Conservation (phyloP, 2,797 vertebrate species). For the Diceros bicornis region DNA sequence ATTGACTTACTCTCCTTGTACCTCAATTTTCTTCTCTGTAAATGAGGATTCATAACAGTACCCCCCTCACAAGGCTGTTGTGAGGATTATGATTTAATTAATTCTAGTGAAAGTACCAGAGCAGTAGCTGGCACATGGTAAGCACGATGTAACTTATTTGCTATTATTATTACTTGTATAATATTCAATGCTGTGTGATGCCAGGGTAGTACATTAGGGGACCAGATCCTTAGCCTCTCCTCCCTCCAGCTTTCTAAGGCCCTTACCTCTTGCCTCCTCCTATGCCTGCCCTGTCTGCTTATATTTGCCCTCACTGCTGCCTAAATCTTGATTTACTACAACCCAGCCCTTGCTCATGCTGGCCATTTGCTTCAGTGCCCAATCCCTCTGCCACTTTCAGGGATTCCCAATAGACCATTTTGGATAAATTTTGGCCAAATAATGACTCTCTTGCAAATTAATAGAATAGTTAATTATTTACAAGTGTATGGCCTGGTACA, state of each 20-base stretch:
- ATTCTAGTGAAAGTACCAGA: not conserved
- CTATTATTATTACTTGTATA: not conserved
- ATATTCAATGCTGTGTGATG: not conserved
- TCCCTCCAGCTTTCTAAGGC: not conserved
- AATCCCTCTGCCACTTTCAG: not conserved
- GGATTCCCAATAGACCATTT: not conserved
- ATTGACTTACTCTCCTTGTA: not conserved
- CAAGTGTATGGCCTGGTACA: not conserved
- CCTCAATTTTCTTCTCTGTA: not conserved
- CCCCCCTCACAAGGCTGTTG: not conserved
- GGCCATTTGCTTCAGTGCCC: not conserved
- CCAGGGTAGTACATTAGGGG: not conserved
- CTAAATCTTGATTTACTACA: not conserved
- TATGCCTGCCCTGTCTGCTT: not conserved
- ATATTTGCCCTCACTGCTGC: not conserved
- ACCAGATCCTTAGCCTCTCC: not conserved
- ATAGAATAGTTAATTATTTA: not conserved
- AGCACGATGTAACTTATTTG: not conserved
- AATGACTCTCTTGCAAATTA: not conserved
- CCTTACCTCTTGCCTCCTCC: no score
- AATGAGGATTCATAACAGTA: not conserved
- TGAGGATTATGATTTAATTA: not conserved
- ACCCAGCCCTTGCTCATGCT: not conserved
- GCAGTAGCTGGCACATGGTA: not conserved
- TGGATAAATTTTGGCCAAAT: not conserved